phyloP scores from a whole-genome alignment of 2,888 invertebrate genomes.

The Melinaea menophilus region DNA sequence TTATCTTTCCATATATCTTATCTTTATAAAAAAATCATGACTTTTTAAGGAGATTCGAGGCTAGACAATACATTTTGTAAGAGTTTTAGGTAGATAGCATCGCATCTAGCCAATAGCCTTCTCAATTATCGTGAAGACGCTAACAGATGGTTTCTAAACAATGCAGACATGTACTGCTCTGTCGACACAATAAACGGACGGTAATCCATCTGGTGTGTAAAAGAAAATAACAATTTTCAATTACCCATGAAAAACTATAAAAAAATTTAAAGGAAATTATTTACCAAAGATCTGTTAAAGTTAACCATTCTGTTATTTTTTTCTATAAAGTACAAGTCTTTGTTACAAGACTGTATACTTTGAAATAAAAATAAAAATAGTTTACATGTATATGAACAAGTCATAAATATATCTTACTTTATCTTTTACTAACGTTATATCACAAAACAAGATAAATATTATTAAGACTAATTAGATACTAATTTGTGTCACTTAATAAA shows the following conservation, averaged over 20 bases:
- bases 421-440: no score
- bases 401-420: no score
- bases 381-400: no score
- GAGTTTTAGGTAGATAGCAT: constrained; percentile 36
- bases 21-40: background rate
- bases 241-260: background rate
- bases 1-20: no score
- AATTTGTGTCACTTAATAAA: no score
- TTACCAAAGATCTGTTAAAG: no score
- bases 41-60: background rate
- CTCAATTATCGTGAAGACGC: constrained; percentile 61
- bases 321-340: no score
- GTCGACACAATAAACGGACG: constrained; percentile 24
- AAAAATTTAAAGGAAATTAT: background rate
- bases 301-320: no score
- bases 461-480: no score
- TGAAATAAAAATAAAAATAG: no score
- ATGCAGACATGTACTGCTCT: constrained; percentile 44
- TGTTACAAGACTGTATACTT: no score
- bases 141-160: constrained; percentile 61
- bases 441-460: no score
- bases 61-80: constrained; percentile 13
- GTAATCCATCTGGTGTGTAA: constrained; percentile 11
- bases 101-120: constrained; percentile 47
- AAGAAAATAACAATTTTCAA: background rate